Evolutionary conservation across 2,113 vertebrate genomes (phyloP), one percentile per base, ranked within the genome.

Genomic region (Crotalus helleri): DNA sequence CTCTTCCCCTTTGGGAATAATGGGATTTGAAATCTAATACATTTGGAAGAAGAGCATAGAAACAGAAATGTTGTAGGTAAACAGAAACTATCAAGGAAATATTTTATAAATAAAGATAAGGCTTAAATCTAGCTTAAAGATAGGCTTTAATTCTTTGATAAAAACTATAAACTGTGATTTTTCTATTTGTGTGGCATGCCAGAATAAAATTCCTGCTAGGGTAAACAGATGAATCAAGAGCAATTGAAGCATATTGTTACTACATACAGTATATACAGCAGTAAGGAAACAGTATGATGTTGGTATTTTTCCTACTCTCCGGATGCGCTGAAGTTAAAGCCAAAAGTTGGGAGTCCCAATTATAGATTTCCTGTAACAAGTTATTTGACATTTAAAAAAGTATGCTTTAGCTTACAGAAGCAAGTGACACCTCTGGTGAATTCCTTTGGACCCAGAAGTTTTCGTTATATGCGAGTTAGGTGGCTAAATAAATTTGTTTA

Each of bases 211-310:
- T 57, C 57, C 91, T 92, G 85, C 59, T 94, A 91, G 46, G 90
- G 64, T 33, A 93, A 95, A 96, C 44, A 74, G 85, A 96, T 93
- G 95, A 85, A 0, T 93, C 88, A 93, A 89, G n/a, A 94, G 92
- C 1, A 57, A 8, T 91, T 90, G 85, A 44, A 6, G 33, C 94
- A 95, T 94, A 93, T 96, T 81, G 33, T 81, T 81, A 81, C 33
- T 81, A 81, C 17, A 44, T 21, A 6, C 13, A 33, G 29, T 69
- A 23, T 81, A 44, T 44, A 81, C 0, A 81, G 33, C 19, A 81
- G 8, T 21, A 85, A 88, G 91, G 88, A 85, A 51, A n/a, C 11
- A 53, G 61, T 49, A 29, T 90, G 46, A 8, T 33, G 33, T 39
- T 81, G 33, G 33, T 17, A 81, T 39, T 8, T 74, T 74, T 39